A percentile compares a stretch with the other conserved stretches of the same genome.
Evolutionary conservation across 2,888 invertebrate species (phyloP).

Genomic region (Dolichomitus sp.): DNA sequence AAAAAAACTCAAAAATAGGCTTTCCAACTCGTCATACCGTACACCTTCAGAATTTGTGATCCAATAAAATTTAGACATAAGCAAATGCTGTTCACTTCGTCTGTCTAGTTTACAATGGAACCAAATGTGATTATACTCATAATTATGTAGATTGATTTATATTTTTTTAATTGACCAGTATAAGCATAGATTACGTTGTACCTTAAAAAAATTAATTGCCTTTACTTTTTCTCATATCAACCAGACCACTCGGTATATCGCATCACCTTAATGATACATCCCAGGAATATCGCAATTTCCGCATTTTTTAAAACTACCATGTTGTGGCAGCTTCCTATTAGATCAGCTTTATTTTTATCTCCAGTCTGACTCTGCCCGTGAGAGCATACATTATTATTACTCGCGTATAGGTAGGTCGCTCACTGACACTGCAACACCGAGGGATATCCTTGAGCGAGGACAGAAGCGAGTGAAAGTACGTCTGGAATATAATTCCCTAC

Average conservation of each 20-base stretch:
- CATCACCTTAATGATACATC: conserved; percentile 27
- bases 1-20: no score
- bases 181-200: conserved; percentile 16
- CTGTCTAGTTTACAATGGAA: no score
- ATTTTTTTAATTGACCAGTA: no score
- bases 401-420: conserved; percentile 20
- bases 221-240: neutral
- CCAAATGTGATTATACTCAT: no score
- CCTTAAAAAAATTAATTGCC: neutral
- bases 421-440: conserved; percentile 13
- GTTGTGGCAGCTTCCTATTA: conserved; percentile 52
- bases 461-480: conserved; percentile 67
- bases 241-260: neutral
- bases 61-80: no score
- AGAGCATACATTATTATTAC: conserved; percentile 38
- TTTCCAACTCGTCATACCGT: no score
- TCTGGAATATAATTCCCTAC: conserved; percentile 34
- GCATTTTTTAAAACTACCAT: conserved; percentile 42
- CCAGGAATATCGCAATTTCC: conserved; percentile 61
- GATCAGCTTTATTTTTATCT: conserved; percentile 73
- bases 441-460: conserved; percentile 64
- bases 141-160: no score
- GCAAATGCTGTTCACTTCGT: no score
- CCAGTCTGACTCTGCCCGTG: conserved; percentile 23
- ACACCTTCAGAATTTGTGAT: no score